Conservation (phyloP, 1,140 invertebrate species). For the Lepidurus arcticus region DNA sequence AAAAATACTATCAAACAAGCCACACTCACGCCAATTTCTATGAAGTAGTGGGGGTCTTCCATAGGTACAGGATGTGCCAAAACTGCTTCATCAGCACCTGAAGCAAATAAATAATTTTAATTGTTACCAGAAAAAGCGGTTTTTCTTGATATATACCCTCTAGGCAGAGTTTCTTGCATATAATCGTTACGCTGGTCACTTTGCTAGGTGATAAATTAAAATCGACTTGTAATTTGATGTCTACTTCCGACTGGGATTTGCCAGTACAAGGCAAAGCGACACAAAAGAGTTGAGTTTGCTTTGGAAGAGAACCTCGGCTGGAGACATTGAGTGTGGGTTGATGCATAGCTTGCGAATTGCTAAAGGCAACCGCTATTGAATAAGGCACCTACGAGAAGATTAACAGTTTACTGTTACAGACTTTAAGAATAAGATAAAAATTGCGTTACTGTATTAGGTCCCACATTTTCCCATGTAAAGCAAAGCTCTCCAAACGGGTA, state of each 20-base stretch:
- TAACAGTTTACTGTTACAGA: background rate
- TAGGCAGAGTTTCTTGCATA: slow-evolving; percentile 76
- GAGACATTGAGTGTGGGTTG: slow-evolving; percentile 75
- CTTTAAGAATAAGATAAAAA: background rate
- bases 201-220: slow-evolving; percentile 60
- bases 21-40: background rate
- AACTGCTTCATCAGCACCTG: background rate
- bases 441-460: slow-evolving; percentile 62
- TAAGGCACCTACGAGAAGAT: slow-evolving; percentile 27
- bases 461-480: slow-evolving; percentile 80
- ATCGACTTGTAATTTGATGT: slow-evolving; percentile 73
- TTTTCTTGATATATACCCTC: slow-evolving; percentile 47
- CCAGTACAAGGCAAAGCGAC: slow-evolving; percentile 75
- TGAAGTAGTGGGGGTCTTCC: background rate
- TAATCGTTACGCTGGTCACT: slow-evolving; percentile 68
- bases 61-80: background rate
- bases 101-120: background rate
- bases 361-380: slow-evolving; percentile 14
- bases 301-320: slow-evolving; percentile 68
- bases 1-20: slow-evolving; percentile 10
- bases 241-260: slow-evolving; percentile 68
- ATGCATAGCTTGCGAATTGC: slow-evolving; percentile 47
- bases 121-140: background rate
- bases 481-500: slow-evolving; percentile 72
- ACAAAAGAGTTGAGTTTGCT: slow-evolving; percentile 68